These are phyloP conservation scores for Galerucella pusilla DNA, from an alignment of 2,888 invertebrate genomes.

Conservation along the genomic window DNA sequence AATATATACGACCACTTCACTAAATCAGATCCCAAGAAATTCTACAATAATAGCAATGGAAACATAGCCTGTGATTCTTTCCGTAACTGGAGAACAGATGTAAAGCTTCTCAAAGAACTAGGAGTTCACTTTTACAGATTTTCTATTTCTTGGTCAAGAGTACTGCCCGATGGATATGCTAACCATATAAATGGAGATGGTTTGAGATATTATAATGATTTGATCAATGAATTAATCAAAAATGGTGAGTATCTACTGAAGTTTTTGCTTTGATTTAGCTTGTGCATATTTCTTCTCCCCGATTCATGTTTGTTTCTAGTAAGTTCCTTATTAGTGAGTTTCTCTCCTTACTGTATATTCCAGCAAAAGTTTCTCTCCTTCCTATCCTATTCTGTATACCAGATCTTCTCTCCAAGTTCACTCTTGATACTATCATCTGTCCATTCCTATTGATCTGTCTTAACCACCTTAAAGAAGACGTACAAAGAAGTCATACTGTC, in stretches of 20 bases:
- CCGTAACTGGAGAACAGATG: slow-evolving; percentile 74
- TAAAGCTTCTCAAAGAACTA: slow-evolving; percentile 71
- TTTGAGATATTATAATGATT: slow-evolving; percentile 79
- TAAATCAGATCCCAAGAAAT: slow-evolving; percentile 67
- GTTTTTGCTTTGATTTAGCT: neutral
- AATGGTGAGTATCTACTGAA: slow-evolving; percentile 43
- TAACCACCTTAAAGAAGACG: no score
- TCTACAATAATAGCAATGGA: slow-evolving; percentile 70
- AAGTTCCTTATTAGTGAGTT: no score
- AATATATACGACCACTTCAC: slow-evolving; percentile 72
- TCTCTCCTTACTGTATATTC: no score
- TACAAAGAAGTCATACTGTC: no score
- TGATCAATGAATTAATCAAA: slow-evolving; percentile 76
- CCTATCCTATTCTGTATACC: no score
- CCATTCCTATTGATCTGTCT: no score
- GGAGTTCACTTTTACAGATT: slow-evolving; percentile 77
- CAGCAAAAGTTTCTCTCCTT: no score
- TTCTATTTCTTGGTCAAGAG: slow-evolving; percentile 80
- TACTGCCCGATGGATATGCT: slow-evolving; percentile 77
- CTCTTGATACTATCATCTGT: no score
- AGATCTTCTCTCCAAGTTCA: no score
- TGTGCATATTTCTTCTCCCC: neutral
- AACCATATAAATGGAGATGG: slow-evolving; percentile 76
- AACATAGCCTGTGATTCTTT: slow-evolving; percentile 79
- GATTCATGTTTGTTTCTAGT: no score